Conservation (phyloP, 2,797 vertebrate genomes). For the Simalia tracyae region DNA sequence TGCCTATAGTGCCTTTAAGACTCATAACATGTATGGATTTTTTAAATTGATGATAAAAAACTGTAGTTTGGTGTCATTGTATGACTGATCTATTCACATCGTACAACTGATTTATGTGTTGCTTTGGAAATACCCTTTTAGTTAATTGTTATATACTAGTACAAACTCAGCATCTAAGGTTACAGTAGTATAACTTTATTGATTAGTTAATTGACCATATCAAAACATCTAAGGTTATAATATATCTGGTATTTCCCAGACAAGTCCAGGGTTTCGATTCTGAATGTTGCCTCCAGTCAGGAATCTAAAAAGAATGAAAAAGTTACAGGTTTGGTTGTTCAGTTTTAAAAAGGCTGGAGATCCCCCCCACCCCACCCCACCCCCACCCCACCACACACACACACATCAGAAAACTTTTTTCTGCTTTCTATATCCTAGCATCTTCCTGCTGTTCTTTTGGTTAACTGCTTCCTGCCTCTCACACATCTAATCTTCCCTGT, state of each 20-base stretch:
- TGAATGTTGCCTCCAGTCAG: background rate
- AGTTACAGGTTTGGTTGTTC: background rate
- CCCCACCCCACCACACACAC: no score
- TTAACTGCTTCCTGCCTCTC: no score
- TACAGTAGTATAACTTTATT: no score
- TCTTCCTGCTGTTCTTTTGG: no score
- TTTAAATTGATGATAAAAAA: background rate
- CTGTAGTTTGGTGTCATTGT: background rate
- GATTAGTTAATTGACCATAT: no score
- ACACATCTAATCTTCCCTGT: no score
- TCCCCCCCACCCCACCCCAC: fast-evolving
- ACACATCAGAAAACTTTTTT: no score
- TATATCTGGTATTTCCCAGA: background rate
- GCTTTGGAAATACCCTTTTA: background rate
- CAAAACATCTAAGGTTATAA: background rate
- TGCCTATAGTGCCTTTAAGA: background rate
- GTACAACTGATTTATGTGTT: background rate
- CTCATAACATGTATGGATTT: background rate
- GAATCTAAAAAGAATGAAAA: background rate
- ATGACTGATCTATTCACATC: background rate
- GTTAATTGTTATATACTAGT: background rate
- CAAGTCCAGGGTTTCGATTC: background rate
- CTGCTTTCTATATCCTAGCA: no score
- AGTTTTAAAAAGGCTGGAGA: background rate
- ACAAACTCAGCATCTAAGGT: no score